Percentiles rank a stretch among this genome's conserved stretches.
These are phyloP conservation scores for Drosophila picticornis DNA, from an alignment of 2,888 invertebrate species.

Conservation along the genomic window DNA sequence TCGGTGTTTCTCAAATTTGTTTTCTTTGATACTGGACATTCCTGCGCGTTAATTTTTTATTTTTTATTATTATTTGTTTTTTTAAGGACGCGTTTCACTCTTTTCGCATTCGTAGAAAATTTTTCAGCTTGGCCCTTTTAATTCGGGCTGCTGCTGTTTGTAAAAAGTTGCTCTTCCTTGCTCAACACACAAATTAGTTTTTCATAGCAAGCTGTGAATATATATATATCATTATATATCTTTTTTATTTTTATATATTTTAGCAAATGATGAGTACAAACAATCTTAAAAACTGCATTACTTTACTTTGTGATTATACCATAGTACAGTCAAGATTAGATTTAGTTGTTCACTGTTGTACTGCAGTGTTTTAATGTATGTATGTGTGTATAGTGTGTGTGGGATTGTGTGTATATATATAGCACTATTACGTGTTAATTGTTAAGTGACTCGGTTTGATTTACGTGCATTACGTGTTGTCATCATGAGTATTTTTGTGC, in stretches of 20 bases:
- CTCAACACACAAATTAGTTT: constrained; percentile 37
- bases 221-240: background rate
- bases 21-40: constrained; percentile 73
- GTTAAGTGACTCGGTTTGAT: constrained; percentile 52
- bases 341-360: constrained; percentile 13
- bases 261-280: constrained; percentile 77
- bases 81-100: constrained; percentile 59
- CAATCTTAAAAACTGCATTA: constrained; percentile 76
- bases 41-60: constrained; percentile 18
- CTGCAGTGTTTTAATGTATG: constrained; percentile 8
- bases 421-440: constrained; percentile 78
- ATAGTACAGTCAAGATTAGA: constrained; percentile 32
- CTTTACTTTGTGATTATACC: constrained; percentile 51
- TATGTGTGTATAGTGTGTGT: constrained; percentile 2
- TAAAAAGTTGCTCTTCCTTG: constrained; percentile 46
- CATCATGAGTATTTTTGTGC: constrained; percentile 36
- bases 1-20: constrained; percentile 76
- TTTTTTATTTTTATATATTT: constrained; percentile 23
- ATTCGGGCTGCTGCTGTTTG: constrained; percentile 23
- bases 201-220: background rate
- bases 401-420: background rate
- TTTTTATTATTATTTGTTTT: background rate
- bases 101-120: constrained; percentile 66
- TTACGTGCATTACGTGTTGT: constrained; percentile 38
- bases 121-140: constrained; percentile 53